Percentiles rank a stretch among this genome's conserved stretches.
Evolutionary conservation across 2,113 vertebrate genomes (phyloP).

Genomic region (Oophaga pumilio): DNA sequence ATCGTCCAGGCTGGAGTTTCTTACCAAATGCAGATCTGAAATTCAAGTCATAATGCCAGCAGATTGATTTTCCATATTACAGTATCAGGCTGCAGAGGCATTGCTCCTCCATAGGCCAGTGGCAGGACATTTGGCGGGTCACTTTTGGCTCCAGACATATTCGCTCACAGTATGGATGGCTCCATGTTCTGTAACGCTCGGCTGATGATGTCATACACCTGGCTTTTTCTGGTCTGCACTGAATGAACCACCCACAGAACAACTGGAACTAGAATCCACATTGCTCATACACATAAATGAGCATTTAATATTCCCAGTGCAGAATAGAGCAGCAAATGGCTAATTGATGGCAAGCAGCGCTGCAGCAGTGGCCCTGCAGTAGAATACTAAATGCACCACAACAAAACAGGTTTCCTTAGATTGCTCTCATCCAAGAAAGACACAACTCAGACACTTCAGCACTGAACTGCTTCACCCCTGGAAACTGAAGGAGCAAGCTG

Average conservation of each 20-base stretch:
- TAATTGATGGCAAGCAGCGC: not conserved
- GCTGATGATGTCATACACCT: slow-evolving; percentile 44
- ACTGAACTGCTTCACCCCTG: slow-evolving; percentile 15
- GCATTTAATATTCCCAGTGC: not conserved
- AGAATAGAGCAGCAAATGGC: not conserved
- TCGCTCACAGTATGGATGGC: slow-evolving; percentile 17
- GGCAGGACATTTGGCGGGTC: not conserved
- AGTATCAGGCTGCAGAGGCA: not conserved
- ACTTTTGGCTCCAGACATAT: slow-evolving; percentile 25
- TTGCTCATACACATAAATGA: not conserved
- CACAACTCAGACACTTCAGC: slow-evolving; percentile 1
- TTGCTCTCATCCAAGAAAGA: not conserved
- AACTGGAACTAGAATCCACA: not conserved
- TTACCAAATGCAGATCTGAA: not conserved
- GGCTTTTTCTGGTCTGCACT: slow-evolving; percentile 19
- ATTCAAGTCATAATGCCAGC: not conserved
- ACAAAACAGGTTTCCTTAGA: slow-evolving; percentile 3
- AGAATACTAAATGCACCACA: slow-evolving; percentile 28
- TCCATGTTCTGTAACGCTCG: slow-evolving; percentile 26
- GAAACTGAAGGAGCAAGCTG: slow-evolving; percentile 13
- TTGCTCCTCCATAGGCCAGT: not conserved
- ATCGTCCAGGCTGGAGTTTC: slow-evolving; percentile 25
- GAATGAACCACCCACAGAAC: slow-evolving; percentile 21
- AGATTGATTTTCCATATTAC: slow-evolving; percentile 16
- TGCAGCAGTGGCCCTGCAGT: slow-evolving; percentile 24